Conservation (phyloP, 1,140 invertebrate species). For the Drosophila leontia region DNA sequence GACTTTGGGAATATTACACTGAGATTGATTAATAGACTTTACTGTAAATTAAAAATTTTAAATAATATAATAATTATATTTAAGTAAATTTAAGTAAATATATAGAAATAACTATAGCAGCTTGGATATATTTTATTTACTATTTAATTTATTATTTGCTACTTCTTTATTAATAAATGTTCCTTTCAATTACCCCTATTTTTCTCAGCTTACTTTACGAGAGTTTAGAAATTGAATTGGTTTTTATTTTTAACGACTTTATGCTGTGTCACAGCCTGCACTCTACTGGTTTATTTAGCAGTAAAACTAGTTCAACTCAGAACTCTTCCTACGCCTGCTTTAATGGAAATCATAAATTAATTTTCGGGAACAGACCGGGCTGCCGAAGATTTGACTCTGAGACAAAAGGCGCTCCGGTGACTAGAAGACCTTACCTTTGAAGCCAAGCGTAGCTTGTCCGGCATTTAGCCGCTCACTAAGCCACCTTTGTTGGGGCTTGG, state of each 20-base stretch:
- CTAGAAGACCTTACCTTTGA: slow-evolving; percentile 33
- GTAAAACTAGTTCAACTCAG: slow-evolving; percentile 67
- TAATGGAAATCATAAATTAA: slow-evolving; percentile 73
- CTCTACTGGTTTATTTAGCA: slow-evolving; percentile 41
- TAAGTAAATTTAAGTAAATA: too few relatives aligned
- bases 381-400: slow-evolving; percentile 6
- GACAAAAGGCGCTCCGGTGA: slow-evolving; percentile 15
- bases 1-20: slow-evolving; percentile 16
- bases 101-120: background rate
- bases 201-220: background rate
- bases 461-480: slow-evolving; percentile 43
- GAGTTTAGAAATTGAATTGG: background rate
- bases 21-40: too few relatives aligned
- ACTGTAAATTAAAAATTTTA: background rate
- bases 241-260: background rate
- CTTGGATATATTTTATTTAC: background rate
- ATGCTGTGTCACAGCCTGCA: slow-evolving; percentile 16
- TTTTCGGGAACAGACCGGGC: slow-evolving; percentile 47
- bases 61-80: background rate
- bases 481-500: slow-evolving; percentile 45
- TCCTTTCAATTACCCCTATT: background rate
- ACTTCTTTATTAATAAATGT: background rate
- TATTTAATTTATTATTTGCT: background rate
- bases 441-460: slow-evolving; percentile 18
- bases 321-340: slow-evolving; percentile 56